Evolutionary conservation across 2,113 vertebrate genomes (phyloP).

Genomic region (Xerus inauris): DNA sequence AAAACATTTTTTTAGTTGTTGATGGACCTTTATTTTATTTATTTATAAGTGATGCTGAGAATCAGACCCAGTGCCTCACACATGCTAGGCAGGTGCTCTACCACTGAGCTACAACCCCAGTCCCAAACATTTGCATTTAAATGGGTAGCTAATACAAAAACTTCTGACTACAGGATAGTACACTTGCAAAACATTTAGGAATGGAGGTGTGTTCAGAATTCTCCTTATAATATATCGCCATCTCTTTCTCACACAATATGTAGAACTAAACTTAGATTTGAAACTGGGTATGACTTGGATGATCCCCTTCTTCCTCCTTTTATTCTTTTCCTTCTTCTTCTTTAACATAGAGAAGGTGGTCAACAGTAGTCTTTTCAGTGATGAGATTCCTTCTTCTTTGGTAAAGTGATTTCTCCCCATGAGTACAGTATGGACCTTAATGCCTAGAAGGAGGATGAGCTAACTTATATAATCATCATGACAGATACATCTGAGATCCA

Average conservation of each 20-base stretch:
- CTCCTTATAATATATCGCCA: not conserved
- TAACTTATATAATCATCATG: not conserved
- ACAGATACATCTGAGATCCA: not conserved
- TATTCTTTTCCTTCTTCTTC: too few species aligned
- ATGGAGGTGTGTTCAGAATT: not conserved
- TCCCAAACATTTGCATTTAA: too few species aligned
- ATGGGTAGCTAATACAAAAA: not conserved
- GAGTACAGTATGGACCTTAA: not conserved
- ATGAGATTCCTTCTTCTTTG: conserved; percentile 5
- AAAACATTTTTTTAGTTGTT: too few species aligned
- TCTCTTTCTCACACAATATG: not conserved
- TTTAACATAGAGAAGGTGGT: not conserved
- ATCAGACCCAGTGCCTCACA: too few species aligned
- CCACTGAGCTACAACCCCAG: too few species aligned
- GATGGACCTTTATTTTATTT: too few species aligned
- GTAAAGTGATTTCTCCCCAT: not conserved
- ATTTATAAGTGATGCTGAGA: too few species aligned
- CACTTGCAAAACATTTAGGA: not conserved
- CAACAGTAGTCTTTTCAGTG: not conserved
- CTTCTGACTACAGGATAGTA: not conserved
- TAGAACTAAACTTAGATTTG: not conserved
- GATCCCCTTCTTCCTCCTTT: not conserved
- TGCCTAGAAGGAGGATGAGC: not conserved
- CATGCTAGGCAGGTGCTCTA: too few species aligned
- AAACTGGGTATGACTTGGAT: not conserved